phyloP scores from a whole-genome alignment of 2,113 vertebrate species.

The Chionomys nivalis region DNA sequence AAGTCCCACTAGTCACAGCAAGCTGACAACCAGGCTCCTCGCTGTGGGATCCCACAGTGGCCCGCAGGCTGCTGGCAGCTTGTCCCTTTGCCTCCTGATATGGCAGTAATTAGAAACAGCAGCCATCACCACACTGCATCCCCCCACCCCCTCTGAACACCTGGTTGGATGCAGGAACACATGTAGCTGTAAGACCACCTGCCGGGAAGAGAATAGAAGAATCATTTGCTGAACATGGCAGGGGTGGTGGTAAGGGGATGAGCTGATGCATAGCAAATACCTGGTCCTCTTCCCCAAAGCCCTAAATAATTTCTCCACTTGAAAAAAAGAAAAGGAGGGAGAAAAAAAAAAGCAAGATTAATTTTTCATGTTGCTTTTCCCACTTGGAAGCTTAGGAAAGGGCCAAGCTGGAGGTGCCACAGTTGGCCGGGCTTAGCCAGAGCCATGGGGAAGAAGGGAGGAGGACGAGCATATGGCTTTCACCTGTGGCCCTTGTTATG shows the following conservation, averaged over 20 bases:
- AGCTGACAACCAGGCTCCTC: background rate
- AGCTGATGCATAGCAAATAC: conserved; percentile 74
- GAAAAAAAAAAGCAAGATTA: conserved; percentile 63
- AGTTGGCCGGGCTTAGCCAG: background rate
- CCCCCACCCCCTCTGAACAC: conserved; percentile 26
- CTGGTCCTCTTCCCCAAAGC: conserved; percentile 65
- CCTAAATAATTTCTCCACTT: conserved; percentile 71
- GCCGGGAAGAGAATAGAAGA: conserved; percentile 66
- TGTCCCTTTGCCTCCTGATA: conserved; percentile 55
- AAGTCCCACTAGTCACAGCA: background rate
- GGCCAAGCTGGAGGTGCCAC: conserved; percentile 47
- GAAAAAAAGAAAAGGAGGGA: conserved; percentile 21
- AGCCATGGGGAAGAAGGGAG: background rate
- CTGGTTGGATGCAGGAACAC: conserved; percentile 65
- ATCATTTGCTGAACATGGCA: conserved; percentile 80
- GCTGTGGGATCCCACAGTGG: background rate
- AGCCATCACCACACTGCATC: conserved; percentile 31
- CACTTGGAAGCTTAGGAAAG: conserved; percentile 64
- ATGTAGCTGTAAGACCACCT: conserved; percentile 81
- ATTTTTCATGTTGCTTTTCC: conserved; percentile 75
- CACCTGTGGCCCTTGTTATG: accelerated
- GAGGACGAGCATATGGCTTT: accelerated
- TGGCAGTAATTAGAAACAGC: conserved; percentile 78
- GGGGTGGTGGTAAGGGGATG: conserved; percentile 71
- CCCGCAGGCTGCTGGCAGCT: background rate